Base-by-base conservation (phyloP, 2,113 vertebrate species). In the Nematolebias whitei region DNA sequence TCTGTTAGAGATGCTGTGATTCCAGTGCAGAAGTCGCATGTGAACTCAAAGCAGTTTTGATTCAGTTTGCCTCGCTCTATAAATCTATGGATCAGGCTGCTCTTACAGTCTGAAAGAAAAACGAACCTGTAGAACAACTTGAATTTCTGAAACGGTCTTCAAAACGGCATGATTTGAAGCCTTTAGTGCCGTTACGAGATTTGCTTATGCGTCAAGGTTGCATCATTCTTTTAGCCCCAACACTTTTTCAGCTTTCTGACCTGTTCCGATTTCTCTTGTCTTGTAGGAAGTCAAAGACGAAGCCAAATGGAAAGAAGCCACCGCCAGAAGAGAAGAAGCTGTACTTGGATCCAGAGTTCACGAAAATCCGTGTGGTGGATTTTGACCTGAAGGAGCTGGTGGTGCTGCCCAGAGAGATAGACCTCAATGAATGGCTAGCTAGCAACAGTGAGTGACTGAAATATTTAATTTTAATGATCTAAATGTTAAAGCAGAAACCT, bases 391-490 rank as follows among this genome's bases (percentile, higher is more conserved):
- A 96, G 90, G 96, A 99, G 71, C 92, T 99, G 89, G 98, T 99
- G 89, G 93, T 94, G 86, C 88, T 99, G 83, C 98, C 97, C 55
- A 93, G 93, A 63, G 98, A 99, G 92, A 99, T 99, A 57, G 98
- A 99, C 91, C 96, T 98, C 88, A 96, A 99, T 0, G 97, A 99
- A 92, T 99, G 98, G 98, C 94, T 99, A 63, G 96, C 98, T 82
- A 98, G 95, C 93, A 98, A 98, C 89, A 96, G 98, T 99, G 86
- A 92, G 95, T 95, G 14, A 19, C 65, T 56, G 1, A 41, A 8
- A 4, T 24, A 10, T 24, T 15, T 12, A 15, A 29, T 1, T 12
- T 18, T 18, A 18, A 18, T 20, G 5, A 13, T 8, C 4, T 16
- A 43, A 29, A 7, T 29, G 7, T 29, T 9, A 35, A 35, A 35